These are phyloP conservation scores for Drosophila demipolita DNA, from an alignment of 2,888 invertebrate genomes.

Conservation along the genomic window DNA sequence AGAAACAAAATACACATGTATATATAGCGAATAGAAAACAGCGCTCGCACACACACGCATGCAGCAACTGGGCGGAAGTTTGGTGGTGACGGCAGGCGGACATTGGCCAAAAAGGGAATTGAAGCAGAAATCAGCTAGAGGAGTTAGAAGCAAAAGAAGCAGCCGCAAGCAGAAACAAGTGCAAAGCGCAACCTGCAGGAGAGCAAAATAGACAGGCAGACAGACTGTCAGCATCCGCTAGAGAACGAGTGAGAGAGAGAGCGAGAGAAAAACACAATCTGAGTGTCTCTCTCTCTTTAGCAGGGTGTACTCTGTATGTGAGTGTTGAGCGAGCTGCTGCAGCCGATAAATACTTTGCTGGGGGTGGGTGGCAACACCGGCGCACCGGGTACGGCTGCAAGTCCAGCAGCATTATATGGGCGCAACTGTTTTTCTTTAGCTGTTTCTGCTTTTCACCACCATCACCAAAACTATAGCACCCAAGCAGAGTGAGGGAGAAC, in stretches of 20 bases:
- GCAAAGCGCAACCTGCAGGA: slow-evolving; percentile 69
- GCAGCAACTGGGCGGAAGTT: slow-evolving; percentile 40
- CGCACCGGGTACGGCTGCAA: slow-evolving; percentile 37
- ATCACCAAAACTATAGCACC: slow-evolving; percentile 16
- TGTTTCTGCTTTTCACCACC: slow-evolving; percentile 8
- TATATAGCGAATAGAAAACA: slow-evolving; percentile 49
- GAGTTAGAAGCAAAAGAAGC: slow-evolving; percentile 4
- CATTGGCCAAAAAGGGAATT: slow-evolving; percentile 58
- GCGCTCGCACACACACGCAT: slow-evolving; percentile 9
- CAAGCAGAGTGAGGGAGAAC: slow-evolving; percentile 29
- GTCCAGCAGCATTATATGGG: slow-evolving; percentile 29
- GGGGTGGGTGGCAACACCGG: slow-evolving; percentile 58
- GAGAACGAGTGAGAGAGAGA: slow-evolving; percentile 30
- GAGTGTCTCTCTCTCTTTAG: slow-evolving; percentile 12
- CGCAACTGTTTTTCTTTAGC: slow-evolving; percentile 46
- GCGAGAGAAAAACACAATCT: slow-evolving; percentile 28
- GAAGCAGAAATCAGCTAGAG: slow-evolving; percentile 20
- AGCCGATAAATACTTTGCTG: slow-evolving; percentile 39
- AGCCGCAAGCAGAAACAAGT: slow-evolving; percentile 42
- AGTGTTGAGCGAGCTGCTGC: slow-evolving; percentile 19
- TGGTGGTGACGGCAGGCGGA: slow-evolving; percentile 37
- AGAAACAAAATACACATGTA: slow-evolving; percentile 48
- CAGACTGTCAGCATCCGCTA: slow-evolving; percentile 57
- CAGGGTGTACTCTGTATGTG: slow-evolving; percentile 48
- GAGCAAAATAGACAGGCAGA: slow-evolving; percentile 33